Evolutionary conservation across 2,888 invertebrate genomes (phyloP), one percentile per base, ranked within the genome.

Genomic region (Nephrocerus scutellatus): DNA sequence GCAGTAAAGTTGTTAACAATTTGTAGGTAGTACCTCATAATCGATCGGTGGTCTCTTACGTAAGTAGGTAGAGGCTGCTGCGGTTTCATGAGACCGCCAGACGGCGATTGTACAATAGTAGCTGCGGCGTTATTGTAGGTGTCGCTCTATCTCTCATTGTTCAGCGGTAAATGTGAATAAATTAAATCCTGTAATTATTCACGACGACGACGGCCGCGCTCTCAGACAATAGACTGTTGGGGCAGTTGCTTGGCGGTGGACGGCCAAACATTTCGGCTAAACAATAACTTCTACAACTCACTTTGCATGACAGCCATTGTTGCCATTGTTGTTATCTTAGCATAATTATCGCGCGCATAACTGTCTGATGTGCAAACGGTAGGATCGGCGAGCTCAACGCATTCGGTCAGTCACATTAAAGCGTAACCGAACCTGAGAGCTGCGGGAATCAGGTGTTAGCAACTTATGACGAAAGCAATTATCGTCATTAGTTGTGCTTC

Each of bases 271-370:
- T 43, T 43, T 44, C 46, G 46, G 44, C 44, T 46, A 44, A 41
- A 46, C 46, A 46, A 46, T 46, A 31, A 44, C 44, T 46, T 46
- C 41, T 36, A 46, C 46, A 44, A 46, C 44, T 46, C 46, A 46
- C 46, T 46, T 46, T 46, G 44, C 46, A 46, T 46, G 46, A 46
- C 46, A 46, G 46, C 46, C 46, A 46, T 46, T 46, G 46, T 46
- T 46, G 30, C 39, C 41, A 44, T 46, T 39, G 43, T 46, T 46
- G 46, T 46, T 46, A 46, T 46, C 46, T 46, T 36, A 46, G 44
- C 44, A 44, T 41, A 41, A 33, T 44, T 46, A 46, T 46, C 46
- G n/a, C n/a, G n/a, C n/a, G 46, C 44, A 44, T 39, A 39, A 46
- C 31, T 39, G 44, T 39, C n/a, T n/a, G n/a, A n/a, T n/a, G 32